These are phyloP conservation scores for Lissonota sp. DNA, from an alignment of 2,888 invertebrate genomes.

Conservation along the genomic window DNA sequence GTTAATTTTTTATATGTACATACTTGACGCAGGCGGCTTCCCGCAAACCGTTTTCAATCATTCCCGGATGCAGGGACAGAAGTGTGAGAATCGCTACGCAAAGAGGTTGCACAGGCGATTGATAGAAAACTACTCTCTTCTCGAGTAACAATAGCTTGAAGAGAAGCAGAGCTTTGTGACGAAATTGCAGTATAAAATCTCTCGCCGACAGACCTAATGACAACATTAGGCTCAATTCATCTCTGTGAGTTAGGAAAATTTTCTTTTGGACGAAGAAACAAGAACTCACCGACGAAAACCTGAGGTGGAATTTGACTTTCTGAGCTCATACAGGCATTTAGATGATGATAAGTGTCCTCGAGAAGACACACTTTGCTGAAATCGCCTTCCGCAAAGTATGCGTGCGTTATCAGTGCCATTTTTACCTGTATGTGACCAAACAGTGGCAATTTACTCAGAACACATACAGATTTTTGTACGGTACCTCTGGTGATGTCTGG, in stretches of 20 bases:
- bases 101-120: constrained; percentile 95
- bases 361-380: constrained; percentile 94
- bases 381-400: constrained; percentile 98
- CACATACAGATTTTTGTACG: constrained; percentile 99
- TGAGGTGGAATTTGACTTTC: constrained; percentile 87
- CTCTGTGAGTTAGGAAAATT: not conserved
- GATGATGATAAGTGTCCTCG: constrained; percentile 95
- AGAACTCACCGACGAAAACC: constrained; percentile 87
- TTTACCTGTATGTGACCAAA: constrained; percentile 98
- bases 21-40: constrained; percentile 93
- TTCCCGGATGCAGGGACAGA: constrained; percentile 94
- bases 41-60: constrained; percentile 93
- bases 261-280: not conserved
- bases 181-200: constrained; percentile 93
- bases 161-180: constrained; percentile 95
- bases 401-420: constrained; percentile 97
- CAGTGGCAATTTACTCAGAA: constrained; percentile 94
- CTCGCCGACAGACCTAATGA: constrained; percentile 91
- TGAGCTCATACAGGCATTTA: constrained; percentile 92
- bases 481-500: constrained; percentile 98
- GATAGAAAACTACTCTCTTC: constrained; percentile 95
- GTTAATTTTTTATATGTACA: constrained; percentile 69
- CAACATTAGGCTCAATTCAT: not conserved
- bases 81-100: constrained; percentile 95
- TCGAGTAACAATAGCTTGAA: constrained; percentile 97